These are phyloP conservation scores for Drosophila multiciliata DNA, from an alignment of 2,888 invertebrate genomes.

Conservation along the genomic window DNA sequence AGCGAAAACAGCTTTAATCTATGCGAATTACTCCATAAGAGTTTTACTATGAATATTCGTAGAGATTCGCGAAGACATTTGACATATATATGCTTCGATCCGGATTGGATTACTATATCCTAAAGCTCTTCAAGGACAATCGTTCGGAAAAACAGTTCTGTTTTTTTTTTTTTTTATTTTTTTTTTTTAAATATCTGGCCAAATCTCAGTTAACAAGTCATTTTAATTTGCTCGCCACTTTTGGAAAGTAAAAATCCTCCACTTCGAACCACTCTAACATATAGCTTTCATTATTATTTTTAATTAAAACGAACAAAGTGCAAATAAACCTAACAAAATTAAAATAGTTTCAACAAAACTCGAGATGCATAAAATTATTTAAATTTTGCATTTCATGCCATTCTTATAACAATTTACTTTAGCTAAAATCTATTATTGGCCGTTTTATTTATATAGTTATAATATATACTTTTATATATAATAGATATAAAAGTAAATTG, in stretches of 20 bases:
- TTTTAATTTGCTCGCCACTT: not conserved
- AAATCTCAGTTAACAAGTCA: not conserved
- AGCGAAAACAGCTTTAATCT: conserved; percentile 51
- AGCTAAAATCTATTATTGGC: not conserved
- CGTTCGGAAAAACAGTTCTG: too few species aligned
- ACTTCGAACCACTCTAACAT: not conserved
- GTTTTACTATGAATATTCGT: not conserved
- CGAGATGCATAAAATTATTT: not conserved
- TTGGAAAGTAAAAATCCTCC: not conserved
- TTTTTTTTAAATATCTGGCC: not conserved
- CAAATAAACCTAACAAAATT: not conserved
- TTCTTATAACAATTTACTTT: not conserved
- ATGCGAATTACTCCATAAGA: conserved; percentile 33
- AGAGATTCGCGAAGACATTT: not conserved
- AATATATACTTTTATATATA: not conserved
- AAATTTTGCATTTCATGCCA: not conserved
- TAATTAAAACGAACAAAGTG: too few species aligned
- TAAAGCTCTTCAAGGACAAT: not conserved
- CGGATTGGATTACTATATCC: not conserved
- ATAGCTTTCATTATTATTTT: not conserved
- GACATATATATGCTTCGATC: too few species aligned
- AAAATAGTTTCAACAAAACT: not conserved
- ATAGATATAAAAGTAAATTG: not conserved
- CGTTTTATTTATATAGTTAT: too few species aligned
- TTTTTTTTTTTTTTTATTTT: not conserved